phyloP scores from a whole-genome alignment of 2,888 invertebrate species.

The Punctoribates punctum region DNA sequence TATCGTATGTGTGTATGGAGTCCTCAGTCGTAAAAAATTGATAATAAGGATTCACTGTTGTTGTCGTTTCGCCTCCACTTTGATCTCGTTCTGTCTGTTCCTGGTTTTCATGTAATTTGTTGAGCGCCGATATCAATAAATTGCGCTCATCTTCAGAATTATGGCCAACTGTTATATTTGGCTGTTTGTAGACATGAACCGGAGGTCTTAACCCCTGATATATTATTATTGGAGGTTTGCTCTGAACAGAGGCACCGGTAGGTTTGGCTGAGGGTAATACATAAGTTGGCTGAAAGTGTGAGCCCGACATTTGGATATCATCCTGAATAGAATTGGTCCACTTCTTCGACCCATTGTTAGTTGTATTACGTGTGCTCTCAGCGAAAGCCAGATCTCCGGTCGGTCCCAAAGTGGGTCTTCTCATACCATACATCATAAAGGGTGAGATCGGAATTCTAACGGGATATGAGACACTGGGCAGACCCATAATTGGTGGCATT shows the following conservation, averaged over 20 bases:
- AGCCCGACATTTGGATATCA: neutral
- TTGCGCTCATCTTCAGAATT: neutral
- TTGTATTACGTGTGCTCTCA: constrained; percentile 30
- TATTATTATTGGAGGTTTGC: constrained; percentile 23
- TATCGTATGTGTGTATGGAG: neutral
- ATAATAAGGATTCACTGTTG: constrained; percentile 5
- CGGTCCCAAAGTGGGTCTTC: neutral
- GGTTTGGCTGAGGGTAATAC: constrained; percentile 8
- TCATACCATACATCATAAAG: constrained; percentile 2
- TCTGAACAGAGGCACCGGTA: constrained; percentile 1
- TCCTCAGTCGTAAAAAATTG: constrained; percentile 17
- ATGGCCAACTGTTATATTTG: neutral
- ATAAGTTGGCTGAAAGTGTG: constrained; percentile 15
- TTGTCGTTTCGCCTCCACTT: neutral
- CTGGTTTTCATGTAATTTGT: neutral
- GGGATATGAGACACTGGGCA: constrained; percentile 21
- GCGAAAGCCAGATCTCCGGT: constrained; percentile 22
- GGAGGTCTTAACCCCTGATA: constrained; percentile 30
- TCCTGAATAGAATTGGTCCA: neutral
- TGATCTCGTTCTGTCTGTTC: neutral
- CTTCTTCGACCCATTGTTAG: neutral
- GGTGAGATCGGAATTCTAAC: neutral
- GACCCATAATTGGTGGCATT: neutral
- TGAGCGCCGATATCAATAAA: neutral
- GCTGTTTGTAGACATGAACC: constrained; percentile 3